Evolutionary conservation across 2,113 vertebrate species (phyloP), one percentile per base, ranked within the genome.

Genomic region (Rhea americana): DNA sequence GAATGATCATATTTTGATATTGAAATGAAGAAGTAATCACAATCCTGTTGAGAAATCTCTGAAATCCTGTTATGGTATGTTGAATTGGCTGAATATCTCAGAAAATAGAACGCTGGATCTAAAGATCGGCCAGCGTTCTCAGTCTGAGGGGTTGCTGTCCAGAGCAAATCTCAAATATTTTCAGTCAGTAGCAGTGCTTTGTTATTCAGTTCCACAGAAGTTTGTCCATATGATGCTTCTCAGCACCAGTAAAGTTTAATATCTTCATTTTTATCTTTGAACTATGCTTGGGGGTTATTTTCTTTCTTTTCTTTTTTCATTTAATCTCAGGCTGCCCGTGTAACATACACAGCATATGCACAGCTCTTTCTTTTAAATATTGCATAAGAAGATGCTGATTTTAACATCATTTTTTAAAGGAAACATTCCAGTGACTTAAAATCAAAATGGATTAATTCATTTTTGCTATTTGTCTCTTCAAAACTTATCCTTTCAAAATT

Each of bases 391-490:
- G 11, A 37, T 41, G 20, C 11, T 78, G 13, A 65, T 82, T 90
- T 81, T 83, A 63, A 63, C 6, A 3, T 30, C 59, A 85, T 59
- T 35, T 50, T 50, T 81, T 41, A 75, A 48, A 11, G 8, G 25
- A 84, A 93, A 84, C 0, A 81, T 83, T 83, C 91, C n/a, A 65
- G 5, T n/a, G 15, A 51, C 35, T 82, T 56, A 75, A 95, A 92
- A 80, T 76, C 2, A 86, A 90, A 88, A 66, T 59, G 50, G 45
- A 92, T 48, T 13, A 80, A 28, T 73, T 61, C 0, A 25, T 65
- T 82, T 83, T 9, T 70, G 2, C 1, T 55, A 58, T 85, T 82
- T 81, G 73, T 58, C 1, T 77, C 45, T 85, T 82, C 13, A 3
- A 11, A n/a, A 56, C 82, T 61, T 68, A 47, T 84, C 5, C 2